Evolutionary conservation across 2,797 vertebrate species (phyloP).

Genomic region (Simalia tracyae): DNA sequence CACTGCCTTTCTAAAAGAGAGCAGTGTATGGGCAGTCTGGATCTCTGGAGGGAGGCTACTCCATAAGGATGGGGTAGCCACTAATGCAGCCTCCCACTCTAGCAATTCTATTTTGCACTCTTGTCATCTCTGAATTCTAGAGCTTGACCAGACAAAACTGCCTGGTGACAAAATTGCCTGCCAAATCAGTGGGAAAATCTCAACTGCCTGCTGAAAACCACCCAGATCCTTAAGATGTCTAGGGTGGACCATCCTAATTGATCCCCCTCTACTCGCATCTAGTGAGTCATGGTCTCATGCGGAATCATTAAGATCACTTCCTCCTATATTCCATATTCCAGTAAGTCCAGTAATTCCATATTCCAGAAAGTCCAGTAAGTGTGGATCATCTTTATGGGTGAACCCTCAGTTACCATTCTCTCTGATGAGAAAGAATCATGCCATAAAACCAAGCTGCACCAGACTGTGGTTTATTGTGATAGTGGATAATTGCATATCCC

Average conservation of each 20-base stretch:
- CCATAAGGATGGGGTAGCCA: neutral
- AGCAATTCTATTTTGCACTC: no score
- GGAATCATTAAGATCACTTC: neutral
- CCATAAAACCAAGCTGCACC: neutral
- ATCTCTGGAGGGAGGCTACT: neutral
- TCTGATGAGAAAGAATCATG: neutral
- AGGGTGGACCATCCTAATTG: neutral
- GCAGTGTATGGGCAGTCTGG: neutral
- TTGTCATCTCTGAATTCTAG: no score
- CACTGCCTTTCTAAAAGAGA: neutral
- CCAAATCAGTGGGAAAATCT: no score
- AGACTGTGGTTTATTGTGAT: neutral
- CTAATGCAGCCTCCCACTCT: no score
- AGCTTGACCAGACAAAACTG: no score
- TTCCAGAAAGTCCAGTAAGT: neutral
- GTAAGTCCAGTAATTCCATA: neutral
- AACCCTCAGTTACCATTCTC: neutral
- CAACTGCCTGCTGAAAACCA: no score
- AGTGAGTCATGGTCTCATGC: neutral
- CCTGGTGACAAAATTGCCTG: no score
- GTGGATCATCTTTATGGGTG: neutral
- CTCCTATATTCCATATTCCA: neutral
- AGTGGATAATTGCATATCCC: neutral
- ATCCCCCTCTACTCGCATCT: neutral
- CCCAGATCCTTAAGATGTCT: no score